Evolutionary conservation across 2,113 vertebrate species (phyloP).

Genomic region (Rhynchomys soricoides): DNA sequence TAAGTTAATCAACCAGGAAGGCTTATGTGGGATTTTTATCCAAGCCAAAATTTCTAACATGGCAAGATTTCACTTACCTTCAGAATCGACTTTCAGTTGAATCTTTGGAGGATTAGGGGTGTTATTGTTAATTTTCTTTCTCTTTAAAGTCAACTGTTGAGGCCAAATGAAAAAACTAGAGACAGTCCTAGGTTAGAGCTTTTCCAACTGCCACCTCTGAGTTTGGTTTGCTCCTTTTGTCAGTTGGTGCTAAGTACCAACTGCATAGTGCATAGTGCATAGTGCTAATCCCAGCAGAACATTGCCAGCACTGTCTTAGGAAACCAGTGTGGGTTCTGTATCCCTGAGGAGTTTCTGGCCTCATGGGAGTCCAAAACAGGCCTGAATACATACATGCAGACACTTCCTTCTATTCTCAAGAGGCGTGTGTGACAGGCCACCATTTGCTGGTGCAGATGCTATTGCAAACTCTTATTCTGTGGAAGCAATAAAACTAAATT

Average conservation of each 20-base stretch:
- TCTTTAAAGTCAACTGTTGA: conserved; percentile 2
- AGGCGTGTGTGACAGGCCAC: background rate
- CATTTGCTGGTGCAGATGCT: background rate
- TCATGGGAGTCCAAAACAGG: conserved; percentile 12
- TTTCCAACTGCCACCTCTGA: background rate
- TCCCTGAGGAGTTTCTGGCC: conserved; percentile 4
- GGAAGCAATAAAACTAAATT: background rate
- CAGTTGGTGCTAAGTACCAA: background rate
- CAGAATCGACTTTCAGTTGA: background rate
- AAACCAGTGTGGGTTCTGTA: background rate
- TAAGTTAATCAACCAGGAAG: background rate
- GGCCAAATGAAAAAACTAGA: background rate
- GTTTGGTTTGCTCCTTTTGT: background rate
- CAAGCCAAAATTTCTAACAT: background rate
- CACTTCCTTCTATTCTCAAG: background rate
- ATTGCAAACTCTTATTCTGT: background rate
- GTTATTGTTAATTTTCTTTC: background rate
- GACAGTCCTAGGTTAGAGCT: background rate
- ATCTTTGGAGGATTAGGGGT: background rate
- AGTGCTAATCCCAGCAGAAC: background rate
- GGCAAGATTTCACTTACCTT: background rate
- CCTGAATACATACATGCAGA: background rate
- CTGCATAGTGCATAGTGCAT: no score
- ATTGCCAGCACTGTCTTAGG: background rate
- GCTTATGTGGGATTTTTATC: background rate